Evolutionary conservation across 2,888 invertebrate species (phyloP).

Genomic region (Aplocera efformata): DNA sequence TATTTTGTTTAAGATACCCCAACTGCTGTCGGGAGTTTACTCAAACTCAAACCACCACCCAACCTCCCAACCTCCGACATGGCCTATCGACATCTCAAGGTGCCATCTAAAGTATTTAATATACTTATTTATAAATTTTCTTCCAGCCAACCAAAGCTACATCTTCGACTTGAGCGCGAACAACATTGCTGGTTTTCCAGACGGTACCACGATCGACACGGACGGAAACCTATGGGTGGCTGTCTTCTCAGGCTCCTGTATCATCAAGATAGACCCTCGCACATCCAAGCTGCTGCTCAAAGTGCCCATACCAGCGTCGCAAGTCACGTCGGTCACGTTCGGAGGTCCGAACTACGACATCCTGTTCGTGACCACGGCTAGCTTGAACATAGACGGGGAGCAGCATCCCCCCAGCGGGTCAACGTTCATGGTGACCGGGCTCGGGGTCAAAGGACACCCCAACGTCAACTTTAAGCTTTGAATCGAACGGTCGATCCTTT

Average conservation of each 20-base stretch:
- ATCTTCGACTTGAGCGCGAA: conserved; percentile 80
- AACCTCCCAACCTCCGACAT: no score
- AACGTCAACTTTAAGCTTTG: conserved; percentile 47
- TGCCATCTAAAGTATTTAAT: no score
- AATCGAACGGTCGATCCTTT: no score
- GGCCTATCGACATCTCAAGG: no score
- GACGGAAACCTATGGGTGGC: conserved; percentile 89
- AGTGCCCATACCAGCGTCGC: conserved; percentile 78
- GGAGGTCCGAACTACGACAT: conserved; percentile 85
- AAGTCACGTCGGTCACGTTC: conserved; percentile 86
- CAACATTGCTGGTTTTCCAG: conserved; percentile 72
- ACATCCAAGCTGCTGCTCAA: conserved; percentile 78
- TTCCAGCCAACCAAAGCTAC: conserved; percentile 80
- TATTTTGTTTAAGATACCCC: no score
- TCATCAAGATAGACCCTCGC: conserved; percentile 76
- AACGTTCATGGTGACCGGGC: conserved; percentile 82
- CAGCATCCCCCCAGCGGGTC: conserved; percentile 78
- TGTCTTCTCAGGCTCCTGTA: conserved; percentile 82
- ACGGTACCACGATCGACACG: conserved; percentile 88
- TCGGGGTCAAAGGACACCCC: conserved; percentile 79
- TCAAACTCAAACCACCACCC: no score
- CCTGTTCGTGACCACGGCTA: conserved; percentile 83
- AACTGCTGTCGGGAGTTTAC: no score
- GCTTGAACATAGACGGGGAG: conserved; percentile 50
- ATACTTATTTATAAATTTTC: no score